Evolutionary conservation across 2,113 vertebrate species (phyloP), one percentile per base, ranked within the genome.

Genomic region (Thunnus thynnus): DNA sequence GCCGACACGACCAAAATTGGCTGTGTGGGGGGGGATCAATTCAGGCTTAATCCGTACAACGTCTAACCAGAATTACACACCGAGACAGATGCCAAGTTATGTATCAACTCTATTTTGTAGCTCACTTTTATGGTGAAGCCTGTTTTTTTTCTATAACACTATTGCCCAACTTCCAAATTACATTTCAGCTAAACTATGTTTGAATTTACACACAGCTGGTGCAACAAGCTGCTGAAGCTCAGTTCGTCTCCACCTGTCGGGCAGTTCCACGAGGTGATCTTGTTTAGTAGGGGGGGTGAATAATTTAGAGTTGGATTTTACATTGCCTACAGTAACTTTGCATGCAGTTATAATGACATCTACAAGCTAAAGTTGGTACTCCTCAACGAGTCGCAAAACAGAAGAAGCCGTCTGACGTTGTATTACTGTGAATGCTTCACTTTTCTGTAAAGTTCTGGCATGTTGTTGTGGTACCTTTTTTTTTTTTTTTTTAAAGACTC

Each of bases 351-450:
- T 82, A 32, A 32, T 17, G 74, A 82, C 75, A 76, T 48, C 75
- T 71, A 65, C 41, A 11, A 25, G 76, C 22, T 76, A 25, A 72
- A 62, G 9, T 30, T 61, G 86, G 78, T 89, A 78, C 83, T 77
- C 27, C 12, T 61, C 67, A 18, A 32, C 47, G 69, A 25, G 0
- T 27, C 13, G 55, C 58, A 44, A 63, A 60, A 47, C 62, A 58
- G 56, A 62, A 69, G 78, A 80, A 71, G 70, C 60, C 4, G 62
- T 51, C 70, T 80, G 81, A 69, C 61, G 4, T 76, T 10, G 76
- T 90, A n/a, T 80, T 80, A 84, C 86, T 92, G 92, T 91, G 89
- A 88, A 91, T 67, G 87, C 85, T 83, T 84, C 83, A 71, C 74
- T 83, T 76, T 67, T 83, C 41, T 76, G 80, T 83, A 72, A 67